Evolutionary conservation across 1,140 invertebrate genomes (phyloP), one percentile per base, ranked within the genome.

Genomic region (Trichogramma pretiosum): DNA sequence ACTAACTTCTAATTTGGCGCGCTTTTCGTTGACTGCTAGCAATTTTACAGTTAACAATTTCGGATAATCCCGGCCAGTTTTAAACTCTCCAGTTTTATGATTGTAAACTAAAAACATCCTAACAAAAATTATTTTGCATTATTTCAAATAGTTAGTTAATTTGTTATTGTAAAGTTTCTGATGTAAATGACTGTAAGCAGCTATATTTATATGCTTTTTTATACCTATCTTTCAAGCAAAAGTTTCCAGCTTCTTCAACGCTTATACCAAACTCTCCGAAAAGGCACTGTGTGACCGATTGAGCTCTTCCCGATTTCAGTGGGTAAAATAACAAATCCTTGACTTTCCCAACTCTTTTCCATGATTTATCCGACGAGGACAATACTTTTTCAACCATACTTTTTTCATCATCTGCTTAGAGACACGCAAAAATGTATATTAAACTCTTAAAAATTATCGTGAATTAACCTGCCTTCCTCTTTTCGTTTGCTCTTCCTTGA

Each of bases 41-140:
- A 67, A 24, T 22, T 39, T 63, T 5, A 68, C 50, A 7, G 65
- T 39, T n/a, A 68, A 46, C 30, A 67, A 30, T 2, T 60, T 66
- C 11, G 64, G 60, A 39, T 58, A 59, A 1, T 64, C 51, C 26
- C 62, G 57, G 1, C 56, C 59, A 1, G 64, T 66, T 49, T 57
- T 48, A 49, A 64, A 68, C 41, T 59, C 58, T 0, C 54, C 55
- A 5, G 41, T 64, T 33, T 62, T 55, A 40, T 63, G 62, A 40
- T 60, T 60, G 48, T 63, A 65, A 14, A 67, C 59, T 19, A 66
- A 18, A 52, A 68, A 66, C 61, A 63, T 61, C 51, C 66, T 68
- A 33, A n/a, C 36, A 48, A 23, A 46, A 46, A 49, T 32, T 36
- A 26, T 19, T 52, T 30, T n/a, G n/a, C n/a, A n/a, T 38, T 39